Evolutionary conservation across 1,140 invertebrate species (phyloP).

Genomic region (Procambarus clarkii): DNA sequence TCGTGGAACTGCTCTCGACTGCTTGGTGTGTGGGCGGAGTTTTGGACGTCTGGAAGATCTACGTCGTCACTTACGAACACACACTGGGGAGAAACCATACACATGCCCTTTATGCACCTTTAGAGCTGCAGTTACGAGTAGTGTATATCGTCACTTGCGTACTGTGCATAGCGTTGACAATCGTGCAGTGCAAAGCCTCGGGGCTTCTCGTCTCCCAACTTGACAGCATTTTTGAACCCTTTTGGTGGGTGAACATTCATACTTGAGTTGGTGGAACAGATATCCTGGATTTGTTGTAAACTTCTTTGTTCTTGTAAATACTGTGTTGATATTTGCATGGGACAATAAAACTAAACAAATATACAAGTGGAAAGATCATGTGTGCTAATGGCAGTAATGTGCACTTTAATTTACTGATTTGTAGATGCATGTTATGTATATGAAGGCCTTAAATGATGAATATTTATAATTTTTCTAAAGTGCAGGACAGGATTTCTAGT

Average conservation of each 20-base stretch:
- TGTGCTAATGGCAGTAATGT: background rate
- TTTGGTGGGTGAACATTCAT: background rate
- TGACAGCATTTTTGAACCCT: constrained; percentile 5
- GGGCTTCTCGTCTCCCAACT: constrained; percentile 75
- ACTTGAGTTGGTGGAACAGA: background rate
- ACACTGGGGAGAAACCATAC: constrained; percentile 66
- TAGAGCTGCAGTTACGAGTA: constrained; percentile 60
- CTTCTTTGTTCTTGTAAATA: background rate
- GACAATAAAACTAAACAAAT: background rate
- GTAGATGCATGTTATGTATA: background rate
- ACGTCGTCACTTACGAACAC: constrained; percentile 53
- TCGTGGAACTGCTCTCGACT: constrained; percentile 71
- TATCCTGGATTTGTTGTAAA: background rate
- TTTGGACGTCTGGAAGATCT: constrained; percentile 73
- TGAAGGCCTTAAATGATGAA: background rate
- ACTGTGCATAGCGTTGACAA: constrained; percentile 54
- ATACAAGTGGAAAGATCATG: background rate
- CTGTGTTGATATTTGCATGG: background rate
- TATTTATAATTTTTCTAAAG: background rate
- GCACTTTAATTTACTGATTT: background rate
- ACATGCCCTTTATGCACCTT: constrained; percentile 51
- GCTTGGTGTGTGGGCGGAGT: constrained; percentile 75
- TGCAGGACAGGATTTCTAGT: background rate
- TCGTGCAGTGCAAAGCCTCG: background rate
- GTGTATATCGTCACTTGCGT: constrained; percentile 63